Evolutionary conservation across 2,888 invertebrate species (phyloP), one percentile per base, ranked within the genome.

Genomic region (Ophion ventricosus): DNA sequence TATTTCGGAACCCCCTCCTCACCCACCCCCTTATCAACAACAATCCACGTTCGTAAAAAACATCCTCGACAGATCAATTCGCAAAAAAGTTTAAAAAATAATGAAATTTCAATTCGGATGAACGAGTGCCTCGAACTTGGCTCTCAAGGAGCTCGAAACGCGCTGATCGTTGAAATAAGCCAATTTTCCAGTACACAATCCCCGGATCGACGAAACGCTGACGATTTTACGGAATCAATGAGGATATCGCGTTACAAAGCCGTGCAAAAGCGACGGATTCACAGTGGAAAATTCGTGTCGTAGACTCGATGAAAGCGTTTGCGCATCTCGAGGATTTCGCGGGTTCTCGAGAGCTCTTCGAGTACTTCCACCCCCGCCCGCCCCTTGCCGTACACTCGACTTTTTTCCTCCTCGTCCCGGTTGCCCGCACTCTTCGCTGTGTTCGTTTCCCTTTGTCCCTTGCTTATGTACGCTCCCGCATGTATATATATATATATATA

Each of bases 211-310:
- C 43, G 43, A 43, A 43, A 43, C 43, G 43, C 43, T 43, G 43
- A 43, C 59, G 25, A 59, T 59, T 23, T 59, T 25, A 59, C 59
- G 59, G 25, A 59, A 59, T 23, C 20, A 59, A 23, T 25, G 59
- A 59, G 59, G 25, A 59, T 59, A 20, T 43, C 43, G 43, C 43
- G 17, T 43, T 43, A 43, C 43, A 43, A 43, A 85, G 85, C 83
- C 76, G 63, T 80, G 78, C 85, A 80, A 84, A 74, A 67, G 67
- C 63, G 23, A 49, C 14, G 75, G 73, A 86, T 81, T 83, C 72
- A 64, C 70, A 84, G 84, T 85, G 10, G 43, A 43, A 84, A 87
- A 84, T 85, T 84, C 81, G 79, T 82, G 78, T 78, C 80, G 73
- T 83, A 75, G 83, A 85, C 85, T 87, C 80, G 63, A 86, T 86